These are phyloP conservation scores for Pandemis corylana DNA, from an alignment of 2,888 invertebrate genomes.

Conservation along the genomic window DNA sequence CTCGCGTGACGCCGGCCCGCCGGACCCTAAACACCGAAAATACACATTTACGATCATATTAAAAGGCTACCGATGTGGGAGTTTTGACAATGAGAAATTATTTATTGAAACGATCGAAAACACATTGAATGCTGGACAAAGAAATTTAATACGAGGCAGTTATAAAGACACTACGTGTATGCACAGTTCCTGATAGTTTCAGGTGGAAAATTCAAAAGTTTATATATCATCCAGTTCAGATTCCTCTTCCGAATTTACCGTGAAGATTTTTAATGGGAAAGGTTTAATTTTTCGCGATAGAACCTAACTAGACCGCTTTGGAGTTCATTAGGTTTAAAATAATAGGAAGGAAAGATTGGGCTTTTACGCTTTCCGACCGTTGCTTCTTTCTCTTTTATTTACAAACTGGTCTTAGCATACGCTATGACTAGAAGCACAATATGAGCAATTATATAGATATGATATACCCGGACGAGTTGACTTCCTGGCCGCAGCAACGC, in stretches of 20 bases:
- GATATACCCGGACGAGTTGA: background rate
- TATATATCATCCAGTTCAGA: no score
- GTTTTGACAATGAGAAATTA: constrained; percentile 25
- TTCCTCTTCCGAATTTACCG: no score
- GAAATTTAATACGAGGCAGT: background rate
- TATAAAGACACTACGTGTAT: background rate
- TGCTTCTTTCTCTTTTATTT: background rate
- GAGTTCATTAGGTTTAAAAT: no score
- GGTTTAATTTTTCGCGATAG: no score
- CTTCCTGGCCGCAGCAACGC: constrained; percentile 2
- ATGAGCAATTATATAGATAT: constrained; percentile 4
- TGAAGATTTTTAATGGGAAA: no score
- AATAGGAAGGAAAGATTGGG: no score
- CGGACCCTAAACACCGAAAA: constrained; percentile 2
- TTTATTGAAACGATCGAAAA: constrained; percentile 20
- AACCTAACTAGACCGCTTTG: no score
- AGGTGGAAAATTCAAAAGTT: no score
- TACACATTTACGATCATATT: constrained; percentile 15
- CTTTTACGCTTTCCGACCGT: background rate
- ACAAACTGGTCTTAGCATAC: background rate
- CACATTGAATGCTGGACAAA: background rate
- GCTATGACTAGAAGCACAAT: background rate
- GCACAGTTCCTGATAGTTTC: no score
- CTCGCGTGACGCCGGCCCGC: background rate
- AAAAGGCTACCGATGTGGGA: constrained; percentile 19